Conservation (phyloP, 2,797 vertebrate genomes). For the Alca torda region DNA sequence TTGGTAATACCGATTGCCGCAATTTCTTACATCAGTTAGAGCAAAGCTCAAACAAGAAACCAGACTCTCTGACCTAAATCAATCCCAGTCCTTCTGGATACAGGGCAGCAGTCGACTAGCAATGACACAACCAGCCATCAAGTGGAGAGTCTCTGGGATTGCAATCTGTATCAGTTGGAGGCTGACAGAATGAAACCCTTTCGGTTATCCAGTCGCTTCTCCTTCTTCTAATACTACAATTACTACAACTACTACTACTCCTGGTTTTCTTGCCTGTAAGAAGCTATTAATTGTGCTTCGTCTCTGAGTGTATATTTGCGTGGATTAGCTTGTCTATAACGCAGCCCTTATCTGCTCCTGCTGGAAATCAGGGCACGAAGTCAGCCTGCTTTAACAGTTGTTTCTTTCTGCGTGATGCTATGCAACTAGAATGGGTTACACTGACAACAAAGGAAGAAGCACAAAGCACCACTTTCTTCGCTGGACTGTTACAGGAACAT, state of each 20-base stretch:
- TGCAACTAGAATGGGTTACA: conserved; percentile 74
- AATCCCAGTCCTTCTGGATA: conserved; percentile 84
- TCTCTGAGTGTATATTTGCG: conserved; percentile 71
- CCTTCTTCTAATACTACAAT: conserved; percentile 32
- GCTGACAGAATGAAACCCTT: conserved; percentile 67
- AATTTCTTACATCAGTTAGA: conserved; percentile 59
- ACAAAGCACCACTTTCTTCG: conserved; percentile 73
- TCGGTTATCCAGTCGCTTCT: conserved; percentile 60
- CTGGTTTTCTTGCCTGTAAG: conserved; percentile 57
- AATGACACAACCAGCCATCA: conserved; percentile 79
- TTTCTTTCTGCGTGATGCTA: conserved; percentile 73
- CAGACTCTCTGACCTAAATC: conserved; percentile 91
- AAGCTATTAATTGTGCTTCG: conserved; percentile 66
- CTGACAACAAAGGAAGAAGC: conserved; percentile 79
- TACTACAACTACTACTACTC: conserved; percentile 8
- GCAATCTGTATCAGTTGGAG: conserved; percentile 71
- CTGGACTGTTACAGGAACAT: conserved; percentile 73
- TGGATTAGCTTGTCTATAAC: conserved; percentile 81
- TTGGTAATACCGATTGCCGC: conserved; percentile 38
- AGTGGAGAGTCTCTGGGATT: conserved; percentile 73
- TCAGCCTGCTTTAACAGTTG: conserved; percentile 73
- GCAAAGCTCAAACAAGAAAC: conserved; percentile 72
- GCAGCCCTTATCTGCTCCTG: conserved; percentile 81
- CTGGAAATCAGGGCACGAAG: conserved; percentile 76
- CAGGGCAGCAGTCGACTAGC: conserved; percentile 78